phyloP scores from a whole-genome alignment of 2,797 vertebrate genomes.

The Gymnopithys bicolor region DNA sequence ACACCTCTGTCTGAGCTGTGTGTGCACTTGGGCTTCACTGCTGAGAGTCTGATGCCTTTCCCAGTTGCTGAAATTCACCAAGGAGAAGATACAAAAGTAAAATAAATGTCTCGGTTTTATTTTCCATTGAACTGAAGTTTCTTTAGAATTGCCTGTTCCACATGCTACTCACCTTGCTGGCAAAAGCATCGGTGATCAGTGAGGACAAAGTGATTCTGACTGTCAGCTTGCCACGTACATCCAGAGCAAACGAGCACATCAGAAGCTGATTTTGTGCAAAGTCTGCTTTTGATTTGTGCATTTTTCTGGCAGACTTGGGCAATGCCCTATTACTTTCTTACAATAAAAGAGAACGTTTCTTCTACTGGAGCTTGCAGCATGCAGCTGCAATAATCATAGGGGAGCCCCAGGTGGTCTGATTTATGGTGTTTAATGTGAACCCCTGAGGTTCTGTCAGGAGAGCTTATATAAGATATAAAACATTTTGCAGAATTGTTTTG shows the following conservation, averaged over 20 bases:
- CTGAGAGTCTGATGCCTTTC: not conserved
- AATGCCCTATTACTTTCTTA: constrained; percentile 66
- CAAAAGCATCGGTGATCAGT: constrained; percentile 21
- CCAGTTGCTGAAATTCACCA: not conserved
- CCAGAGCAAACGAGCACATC: constrained; percentile 54
- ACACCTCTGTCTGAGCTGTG: not conserved
- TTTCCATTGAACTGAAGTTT: constrained; percentile 2
- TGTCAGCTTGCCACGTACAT: constrained; percentile 24
- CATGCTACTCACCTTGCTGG: constrained; percentile 39
- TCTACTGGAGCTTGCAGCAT: constrained; percentile 33
- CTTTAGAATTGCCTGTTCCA: constrained; percentile 45
- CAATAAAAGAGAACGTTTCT: constrained; percentile 48
- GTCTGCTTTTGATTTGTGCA: constrained; percentile 67
- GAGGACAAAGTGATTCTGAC: constrained; percentile 44
- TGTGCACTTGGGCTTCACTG: not conserved
- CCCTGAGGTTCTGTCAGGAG: constrained; percentile 44
- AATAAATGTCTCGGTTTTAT: not conserved
- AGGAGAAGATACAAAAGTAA: constrained; percentile 9
- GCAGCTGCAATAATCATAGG: constrained; percentile 62
- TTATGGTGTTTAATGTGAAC: constrained; percentile 51
- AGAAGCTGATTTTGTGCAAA: constrained; percentile 60
- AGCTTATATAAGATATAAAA: constrained; percentile 49
- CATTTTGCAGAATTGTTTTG: constrained; percentile 41
- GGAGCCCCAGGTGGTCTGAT: constrained; percentile 64
- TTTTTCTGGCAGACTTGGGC: constrained; percentile 55